Percentiles rank a stretch among this genome's conserved stretches.
phyloP scores from a whole-genome alignment of 2,113 vertebrate genomes.

The Cavia porcellus region DNA sequence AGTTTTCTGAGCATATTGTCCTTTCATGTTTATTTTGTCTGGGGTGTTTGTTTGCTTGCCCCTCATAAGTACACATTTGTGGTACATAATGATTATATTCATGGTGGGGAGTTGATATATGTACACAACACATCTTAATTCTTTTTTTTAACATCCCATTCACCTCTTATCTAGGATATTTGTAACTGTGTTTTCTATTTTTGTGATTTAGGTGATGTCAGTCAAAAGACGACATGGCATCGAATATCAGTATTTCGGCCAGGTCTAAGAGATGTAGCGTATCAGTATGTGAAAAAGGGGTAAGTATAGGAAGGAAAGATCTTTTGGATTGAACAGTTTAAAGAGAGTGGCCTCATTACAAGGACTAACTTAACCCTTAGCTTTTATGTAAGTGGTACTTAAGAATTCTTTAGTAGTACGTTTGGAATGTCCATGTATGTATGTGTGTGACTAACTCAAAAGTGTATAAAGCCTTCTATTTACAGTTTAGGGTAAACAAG shows the following conservation, averaged over 20 bases:
- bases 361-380: not conserved
- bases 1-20: not conserved
- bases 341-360: not conserved
- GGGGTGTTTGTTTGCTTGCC: not conserved
- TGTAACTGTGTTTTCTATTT: conserved; percentile 42
- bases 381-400: not conserved
- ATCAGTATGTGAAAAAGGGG: conserved; percentile 98
- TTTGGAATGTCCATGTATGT: not conserved
- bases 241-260: conserved; percentile 97
- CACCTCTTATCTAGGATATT: not conserved
- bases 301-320: conserved; percentile 83
- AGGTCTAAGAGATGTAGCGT: conserved; percentile 96
- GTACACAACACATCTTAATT: not conserved
- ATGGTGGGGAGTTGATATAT: not conserved
- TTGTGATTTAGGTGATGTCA: conserved; percentile 92
- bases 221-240: conserved; percentile 98
- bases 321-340: not conserved
- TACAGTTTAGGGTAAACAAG: not conserved
- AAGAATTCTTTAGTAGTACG: not conserved
- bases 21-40: not conserved
- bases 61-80: not conserved
- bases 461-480: not conserved
- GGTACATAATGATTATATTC: not conserved
- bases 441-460: not conserved
- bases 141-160: not conserved